Evolutionary conservation across 2,797 vertebrate genomes (phyloP).

Genomic region (Cryptoprocta ferox): DNA sequence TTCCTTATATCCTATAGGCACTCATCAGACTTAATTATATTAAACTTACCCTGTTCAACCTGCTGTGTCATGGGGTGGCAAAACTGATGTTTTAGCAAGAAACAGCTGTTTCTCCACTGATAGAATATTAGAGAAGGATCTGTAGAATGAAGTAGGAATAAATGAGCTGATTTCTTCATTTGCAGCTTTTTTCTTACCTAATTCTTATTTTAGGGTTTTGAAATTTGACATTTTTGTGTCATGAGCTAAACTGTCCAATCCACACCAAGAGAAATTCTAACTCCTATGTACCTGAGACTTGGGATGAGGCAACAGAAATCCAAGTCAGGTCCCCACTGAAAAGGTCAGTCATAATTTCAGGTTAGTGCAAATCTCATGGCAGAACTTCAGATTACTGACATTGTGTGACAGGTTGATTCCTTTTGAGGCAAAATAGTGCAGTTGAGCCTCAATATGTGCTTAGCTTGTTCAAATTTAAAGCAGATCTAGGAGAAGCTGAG

Average conservation of each 20-base stretch:
- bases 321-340: not conserved
- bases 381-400: not conserved
- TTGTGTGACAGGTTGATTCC: not conserved
- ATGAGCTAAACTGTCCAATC: not conserved
- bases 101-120: not conserved
- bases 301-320: not conserved
- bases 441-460: not conserved
- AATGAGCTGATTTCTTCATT: conserved; percentile 21
- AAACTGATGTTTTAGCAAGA: not conserved
- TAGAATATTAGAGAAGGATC: not conserved
- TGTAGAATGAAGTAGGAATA: not conserved
- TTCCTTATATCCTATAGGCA: not conserved
- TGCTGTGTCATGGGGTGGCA: not conserved
- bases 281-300: not conserved
- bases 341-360: not conserved
- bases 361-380: not conserved
- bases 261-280: not conserved
- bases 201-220: conserved; percentile 36
- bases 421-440: not conserved
- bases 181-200: not conserved
- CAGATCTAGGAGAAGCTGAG: not conserved
- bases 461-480: conserved; percentile 36
- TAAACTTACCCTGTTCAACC: not conserved
- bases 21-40: not conserved
- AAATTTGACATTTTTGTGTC: not conserved